These are phyloP conservation scores for Temnothorax rugatulus DNA, from an alignment of 2,888 invertebrate genomes.

Conservation along the genomic window DNA sequence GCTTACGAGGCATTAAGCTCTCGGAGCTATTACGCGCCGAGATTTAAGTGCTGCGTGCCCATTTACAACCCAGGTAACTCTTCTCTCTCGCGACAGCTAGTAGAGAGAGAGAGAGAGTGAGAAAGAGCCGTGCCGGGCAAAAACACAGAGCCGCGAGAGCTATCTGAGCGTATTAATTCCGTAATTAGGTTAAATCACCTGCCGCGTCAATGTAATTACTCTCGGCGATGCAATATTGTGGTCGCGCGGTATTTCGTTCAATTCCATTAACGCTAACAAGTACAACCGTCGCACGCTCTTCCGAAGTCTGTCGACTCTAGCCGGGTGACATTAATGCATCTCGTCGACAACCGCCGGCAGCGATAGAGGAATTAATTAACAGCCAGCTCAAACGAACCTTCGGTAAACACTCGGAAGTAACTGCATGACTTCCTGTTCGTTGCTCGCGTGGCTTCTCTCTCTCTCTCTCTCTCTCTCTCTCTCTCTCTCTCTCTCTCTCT, in stretches of 20 bases:
- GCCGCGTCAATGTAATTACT: conserved; percentile 54
- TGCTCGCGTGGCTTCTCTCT: conserved; percentile 26
- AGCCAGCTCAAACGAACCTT: conserved; percentile 71
- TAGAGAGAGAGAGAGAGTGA: not conserved
- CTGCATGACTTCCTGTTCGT: conserved; percentile 55
- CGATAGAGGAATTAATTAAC: conserved; percentile 73
- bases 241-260: conserved; percentile 50
- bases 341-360: conserved; percentile 53
- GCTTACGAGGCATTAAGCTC: conserved; percentile 14
- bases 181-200: conserved; percentile 58
- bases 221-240: conserved; percentile 46
- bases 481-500: conserved; percentile 6
- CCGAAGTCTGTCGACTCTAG: conserved; percentile 52
- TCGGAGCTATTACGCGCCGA: conserved; percentile 23
- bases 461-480: conserved; percentile 10
- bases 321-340: conserved; percentile 54
- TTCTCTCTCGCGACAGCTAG: conserved; percentile 1
- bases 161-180: conserved; percentile 39
- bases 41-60: conserved; percentile 41
- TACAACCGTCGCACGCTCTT: conserved; percentile 51
- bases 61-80: conserved; percentile 9
- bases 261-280: conserved; percentile 55
- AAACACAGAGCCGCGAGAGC: conserved; percentile 20
- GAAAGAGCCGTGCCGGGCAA: not conserved
- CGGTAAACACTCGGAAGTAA: conserved; percentile 70